These are phyloP conservation scores for Limulus polyphemus DNA, from an alignment of 2,888 invertebrate genomes.

Conservation along the genomic window DNA sequence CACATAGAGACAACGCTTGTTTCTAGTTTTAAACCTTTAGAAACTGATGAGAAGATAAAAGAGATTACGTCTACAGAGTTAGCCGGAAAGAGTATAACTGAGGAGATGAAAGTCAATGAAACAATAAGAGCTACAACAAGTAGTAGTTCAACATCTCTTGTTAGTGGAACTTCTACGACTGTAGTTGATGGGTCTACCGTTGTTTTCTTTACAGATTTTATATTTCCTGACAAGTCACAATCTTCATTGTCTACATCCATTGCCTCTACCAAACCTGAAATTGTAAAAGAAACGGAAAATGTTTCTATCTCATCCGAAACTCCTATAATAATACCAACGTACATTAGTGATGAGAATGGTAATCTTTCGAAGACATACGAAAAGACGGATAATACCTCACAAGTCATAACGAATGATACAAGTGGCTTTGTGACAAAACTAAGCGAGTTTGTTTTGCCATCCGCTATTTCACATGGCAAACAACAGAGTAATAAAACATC, in stretches of 20 bases:
- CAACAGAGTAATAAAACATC: neutral
- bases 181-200: conserved; percentile 25
- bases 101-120: too few relatives aligned
- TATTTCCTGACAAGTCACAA: conserved; percentile 7
- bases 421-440: conserved; percentile 19
- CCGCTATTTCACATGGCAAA: neutral
- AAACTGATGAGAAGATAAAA: too few relatives aligned
- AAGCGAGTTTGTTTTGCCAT: neutral
- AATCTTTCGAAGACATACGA: too few relatives aligned
- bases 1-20: too few relatives aligned
- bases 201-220: conserved; percentile 26
- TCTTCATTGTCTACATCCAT: neutral
- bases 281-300: neutral
- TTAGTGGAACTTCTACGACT: conserved; percentile 22
- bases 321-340: too few relatives aligned
- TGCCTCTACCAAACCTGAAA: neutral
- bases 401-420: conserved; percentile 9
- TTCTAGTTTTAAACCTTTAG: too few relatives aligned
- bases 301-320: too few relatives aligned
- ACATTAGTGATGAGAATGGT: too few relatives aligned
- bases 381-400: conserved; percentile 8
- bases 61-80: too few relatives aligned
- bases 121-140: too few relatives aligned
- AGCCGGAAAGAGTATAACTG: too few relatives aligned
- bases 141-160: conserved; percentile 5